phyloP scores from a whole-genome alignment of 37 sponge, comb jelly and placozoan genomes.

The Axinella damicornis region DNA sequence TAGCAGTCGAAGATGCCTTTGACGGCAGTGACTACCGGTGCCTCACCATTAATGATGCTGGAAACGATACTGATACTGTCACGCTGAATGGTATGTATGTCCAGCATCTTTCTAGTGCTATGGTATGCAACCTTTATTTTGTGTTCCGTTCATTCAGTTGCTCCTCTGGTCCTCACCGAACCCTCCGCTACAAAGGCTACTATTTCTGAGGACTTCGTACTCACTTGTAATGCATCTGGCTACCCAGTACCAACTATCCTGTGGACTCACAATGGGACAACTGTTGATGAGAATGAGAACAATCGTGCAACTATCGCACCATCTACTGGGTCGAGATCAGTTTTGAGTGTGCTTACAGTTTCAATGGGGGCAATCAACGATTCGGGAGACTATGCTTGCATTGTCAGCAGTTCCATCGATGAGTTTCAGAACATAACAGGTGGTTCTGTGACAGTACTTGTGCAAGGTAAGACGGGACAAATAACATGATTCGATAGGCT shows the following conservation, averaged over 20 bases:
- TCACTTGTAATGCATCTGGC: constrained; percentile 64
- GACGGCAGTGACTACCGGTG: constrained; percentile 26
- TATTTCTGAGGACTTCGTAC: not conserved
- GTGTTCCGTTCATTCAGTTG: constrained; percentile 31
- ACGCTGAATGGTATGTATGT: constrained; percentile 8
- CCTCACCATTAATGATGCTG: constrained; percentile 28
- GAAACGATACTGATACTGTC: not conserved
- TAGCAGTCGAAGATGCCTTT: not conserved
- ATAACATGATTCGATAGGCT: too few species aligned
- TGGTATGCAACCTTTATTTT: too few species aligned
- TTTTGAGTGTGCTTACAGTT: constrained; percentile 42
- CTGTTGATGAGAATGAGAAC: not conserved
- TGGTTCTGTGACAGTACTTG: constrained; percentile 7
- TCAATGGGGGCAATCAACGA: constrained; percentile 24
- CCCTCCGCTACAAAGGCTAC: constrained; percentile 22
- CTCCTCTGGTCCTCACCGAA: not conserved
- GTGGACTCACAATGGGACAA: constrained; percentile 62
- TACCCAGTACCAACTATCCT: constrained; percentile 45
- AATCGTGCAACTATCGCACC: not conserved
- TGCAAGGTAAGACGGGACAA: constrained; percentile 30
- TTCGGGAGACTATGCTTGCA: constrained; percentile 60
- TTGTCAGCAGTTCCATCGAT: not conserved
- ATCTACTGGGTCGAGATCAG: not conserved
- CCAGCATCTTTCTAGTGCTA: too few species aligned
- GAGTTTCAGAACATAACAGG: not conserved